Percentiles rank a stretch among this genome's conserved stretches.
These are phyloP conservation scores for Aldabrachelys gigantea DNA, from an alignment of 2,113 vertebrate species.

Conservation along the genomic window DNA sequence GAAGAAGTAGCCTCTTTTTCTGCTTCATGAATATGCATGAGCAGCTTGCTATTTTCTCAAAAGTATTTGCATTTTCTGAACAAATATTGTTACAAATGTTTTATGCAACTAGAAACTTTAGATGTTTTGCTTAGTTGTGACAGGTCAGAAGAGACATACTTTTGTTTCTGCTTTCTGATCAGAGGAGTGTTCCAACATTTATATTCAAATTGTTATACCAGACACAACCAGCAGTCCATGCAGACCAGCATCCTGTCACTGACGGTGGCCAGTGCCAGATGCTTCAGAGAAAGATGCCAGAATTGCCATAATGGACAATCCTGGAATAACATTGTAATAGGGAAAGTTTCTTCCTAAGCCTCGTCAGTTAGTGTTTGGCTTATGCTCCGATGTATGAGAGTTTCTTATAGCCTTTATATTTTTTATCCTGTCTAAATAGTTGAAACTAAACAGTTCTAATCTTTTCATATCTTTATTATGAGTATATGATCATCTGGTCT, in stretches of 20 bases:
- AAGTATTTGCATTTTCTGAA: not conserved
- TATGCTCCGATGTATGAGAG: not conserved
- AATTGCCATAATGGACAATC: not conserved
- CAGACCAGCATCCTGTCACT: rapidly evolving
- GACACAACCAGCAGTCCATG: not conserved
- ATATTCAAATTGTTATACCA: not conserved
- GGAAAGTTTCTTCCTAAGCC: not conserved
- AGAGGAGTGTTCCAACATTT: not conserved
- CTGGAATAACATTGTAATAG: not conserved
- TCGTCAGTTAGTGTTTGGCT: conserved; percentile 18
- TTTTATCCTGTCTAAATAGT: conserved; percentile 26
- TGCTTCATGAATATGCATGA: not conserved
- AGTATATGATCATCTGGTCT: conserved; percentile 1
- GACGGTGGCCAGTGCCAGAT: not conserved
- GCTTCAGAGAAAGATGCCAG: not conserved
- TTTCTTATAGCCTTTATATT: conserved; percentile 51
- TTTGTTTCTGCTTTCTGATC: not conserved
- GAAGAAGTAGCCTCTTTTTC: not conserved
- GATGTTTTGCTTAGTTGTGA: not conserved
- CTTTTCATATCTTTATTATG: not conserved
- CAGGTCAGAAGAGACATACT: not conserved
- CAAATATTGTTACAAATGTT: not conserved
- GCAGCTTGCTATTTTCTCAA: not conserved
- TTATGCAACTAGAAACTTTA: not conserved
- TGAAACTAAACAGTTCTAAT: conserved; percentile 4